These are phyloP conservation scores for Hippocampus barbouri DNA, from an alignment of 2,113 vertebrate genomes.

Conservation along the genomic window DNA sequence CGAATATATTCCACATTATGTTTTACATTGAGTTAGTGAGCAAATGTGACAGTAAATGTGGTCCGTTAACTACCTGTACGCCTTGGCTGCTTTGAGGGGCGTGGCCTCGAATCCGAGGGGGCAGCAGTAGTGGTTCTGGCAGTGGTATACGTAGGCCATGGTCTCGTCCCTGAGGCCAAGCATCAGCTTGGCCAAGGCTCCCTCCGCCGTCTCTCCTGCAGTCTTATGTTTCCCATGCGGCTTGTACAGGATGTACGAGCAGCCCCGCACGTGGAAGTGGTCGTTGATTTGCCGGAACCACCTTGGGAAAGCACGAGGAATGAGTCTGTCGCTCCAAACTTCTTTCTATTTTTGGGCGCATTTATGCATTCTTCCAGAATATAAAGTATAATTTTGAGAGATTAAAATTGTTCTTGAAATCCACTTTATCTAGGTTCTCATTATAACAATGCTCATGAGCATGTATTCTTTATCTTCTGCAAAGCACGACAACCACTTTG, in stretches of 20 bases:
- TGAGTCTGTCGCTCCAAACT: too few relatives aligned
- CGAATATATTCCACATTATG: not conserved
- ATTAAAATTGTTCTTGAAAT: too few relatives aligned
- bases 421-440: too few relatives aligned
- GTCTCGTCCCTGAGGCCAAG: constrained; percentile 90
- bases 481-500: too few relatives aligned
- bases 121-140: constrained; percentile 99
- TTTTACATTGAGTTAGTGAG: too few relatives aligned
- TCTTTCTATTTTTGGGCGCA: too few relatives aligned
- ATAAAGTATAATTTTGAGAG: too few relatives aligned
- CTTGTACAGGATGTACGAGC: constrained; percentile 95
- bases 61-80: constrained; percentile 77
- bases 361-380: too few relatives aligned
- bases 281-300: constrained; percentile 99
- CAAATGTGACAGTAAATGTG: not conserved
- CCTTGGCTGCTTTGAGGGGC: constrained; percentile 89
- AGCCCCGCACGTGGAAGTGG: constrained; percentile 90
- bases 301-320: constrained; percentile 59
- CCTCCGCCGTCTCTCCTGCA: constrained; percentile 93
- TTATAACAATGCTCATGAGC: too few relatives aligned
- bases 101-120: constrained; percentile 97
- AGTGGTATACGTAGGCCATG: constrained; percentile 97
- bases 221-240: constrained; percentile 98
- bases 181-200: constrained; percentile 87
- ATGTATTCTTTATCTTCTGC: too few relatives aligned